Conservation (phyloP, 2,888 invertebrate genomes). For the Parthenolecanium corni region DNA sequence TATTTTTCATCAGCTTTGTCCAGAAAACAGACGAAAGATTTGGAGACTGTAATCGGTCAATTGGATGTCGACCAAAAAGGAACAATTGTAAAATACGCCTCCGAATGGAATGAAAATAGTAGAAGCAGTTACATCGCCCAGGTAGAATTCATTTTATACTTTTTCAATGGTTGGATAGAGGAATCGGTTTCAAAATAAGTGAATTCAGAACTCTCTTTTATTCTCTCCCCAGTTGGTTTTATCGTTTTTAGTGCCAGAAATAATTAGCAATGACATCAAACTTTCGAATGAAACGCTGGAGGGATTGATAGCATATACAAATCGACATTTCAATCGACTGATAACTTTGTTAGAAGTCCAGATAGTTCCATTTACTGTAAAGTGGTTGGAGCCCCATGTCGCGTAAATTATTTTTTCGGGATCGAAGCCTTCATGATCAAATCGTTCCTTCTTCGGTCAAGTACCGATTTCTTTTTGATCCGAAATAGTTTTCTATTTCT, state of each 20-base stretch:
- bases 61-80: conserved; percentile 65
- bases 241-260: conserved; percentile 57
- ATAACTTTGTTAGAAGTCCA: conserved; percentile 65
- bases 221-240: conserved; percentile 53
- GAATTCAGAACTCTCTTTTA: neutral
- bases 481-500: too few species aligned
- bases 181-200: too few species aligned
- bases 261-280: conserved; percentile 51
- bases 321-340: conserved; percentile 65
- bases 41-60: conserved; percentile 53
- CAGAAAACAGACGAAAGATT: conserved; percentile 45
- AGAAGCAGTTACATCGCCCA: conserved; percentile 63
- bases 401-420: neutral
- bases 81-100: conserved; percentile 60
- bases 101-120: conserved; percentile 83
- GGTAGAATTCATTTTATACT: conserved; percentile 35
- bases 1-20: conserved; percentile 31
- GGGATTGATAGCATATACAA: conserved; percentile 72
- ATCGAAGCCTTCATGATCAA: neutral
- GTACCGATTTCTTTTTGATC: too few species aligned
- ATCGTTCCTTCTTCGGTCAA: too few species aligned
- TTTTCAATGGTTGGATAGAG: too few species aligned
- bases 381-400: conserved; percentile 54
- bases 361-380: conserved; percentile 68
- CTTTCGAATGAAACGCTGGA: conserved; percentile 57